Evolutionary conservation across 2,888 invertebrate species (phyloP).

Genomic region (Harpalus rubripes): DNA sequence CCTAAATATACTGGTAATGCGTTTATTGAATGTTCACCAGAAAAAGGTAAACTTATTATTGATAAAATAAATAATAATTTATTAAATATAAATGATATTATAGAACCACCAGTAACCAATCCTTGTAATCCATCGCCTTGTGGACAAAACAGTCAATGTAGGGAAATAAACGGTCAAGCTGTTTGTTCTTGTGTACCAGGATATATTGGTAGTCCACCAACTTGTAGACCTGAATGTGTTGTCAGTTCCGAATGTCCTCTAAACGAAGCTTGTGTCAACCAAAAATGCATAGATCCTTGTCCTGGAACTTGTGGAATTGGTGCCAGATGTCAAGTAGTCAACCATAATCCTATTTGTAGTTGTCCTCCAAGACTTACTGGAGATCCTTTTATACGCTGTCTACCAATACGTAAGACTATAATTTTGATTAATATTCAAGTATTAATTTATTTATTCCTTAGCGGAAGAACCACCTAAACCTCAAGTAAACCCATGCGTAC

Average conservation of each 20-base stretch:
- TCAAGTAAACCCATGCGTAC: slow-evolving; percentile 82
- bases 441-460: slow-evolving; percentile 56
- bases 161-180: slow-evolving; percentile 82
- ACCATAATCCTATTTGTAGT: slow-evolving; percentile 86
- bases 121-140: slow-evolving; percentile 84
- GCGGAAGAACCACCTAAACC: slow-evolving; percentile 67
- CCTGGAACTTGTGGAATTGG: slow-evolving; percentile 84
- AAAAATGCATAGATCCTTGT: slow-evolving; percentile 81
- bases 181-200: slow-evolving; percentile 85
- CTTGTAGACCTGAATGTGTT: slow-evolving; percentile 85
- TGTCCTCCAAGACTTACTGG: slow-evolving; percentile 82
- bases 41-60: slow-evolving; percentile 77
- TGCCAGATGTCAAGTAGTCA: slow-evolving; percentile 85
- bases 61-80: not conserved
- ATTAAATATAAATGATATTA: slow-evolving; percentile 18
- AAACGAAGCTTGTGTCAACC: slow-evolving; percentile 80
- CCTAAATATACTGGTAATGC: slow-evolving; percentile 85
- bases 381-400: slow-evolving; percentile 83
- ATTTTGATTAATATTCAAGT: not conserved
- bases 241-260: slow-evolving; percentile 84
- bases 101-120: slow-evolving; percentile 74
- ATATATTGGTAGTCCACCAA: slow-evolving; percentile 83
- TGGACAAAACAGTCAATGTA: slow-evolving; percentile 83
- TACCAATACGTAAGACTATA: slow-evolving; percentile 78
- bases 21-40: slow-evolving; percentile 81